A percentile compares a stretch with the other conserved stretches of the same genome.
Evolutionary conservation across 2,888 invertebrate genomes (phyloP).

Genomic region (Nymphalis urticae): DNA sequence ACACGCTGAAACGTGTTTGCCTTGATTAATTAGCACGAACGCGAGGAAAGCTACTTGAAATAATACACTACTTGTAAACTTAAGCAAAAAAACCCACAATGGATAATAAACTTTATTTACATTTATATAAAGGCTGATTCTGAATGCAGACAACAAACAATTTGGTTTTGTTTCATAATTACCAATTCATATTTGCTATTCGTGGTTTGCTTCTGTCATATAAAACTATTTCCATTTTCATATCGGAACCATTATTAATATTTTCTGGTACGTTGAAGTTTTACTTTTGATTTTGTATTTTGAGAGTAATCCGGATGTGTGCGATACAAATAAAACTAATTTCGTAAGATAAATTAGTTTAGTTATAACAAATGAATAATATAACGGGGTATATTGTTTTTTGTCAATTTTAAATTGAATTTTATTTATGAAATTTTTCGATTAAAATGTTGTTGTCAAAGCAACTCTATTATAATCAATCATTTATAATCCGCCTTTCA

Average conservation of each 20-base stretch:
- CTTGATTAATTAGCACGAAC: constrained; percentile 36
- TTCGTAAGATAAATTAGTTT: background rate
- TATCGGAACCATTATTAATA: background rate
- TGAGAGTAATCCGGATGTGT: background rate
- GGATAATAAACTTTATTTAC: constrained; percentile 13
- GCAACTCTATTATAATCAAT: no score
- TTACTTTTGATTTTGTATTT: background rate
- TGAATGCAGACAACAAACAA: constrained; percentile 3
- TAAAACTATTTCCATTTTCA: constrained; percentile 18
- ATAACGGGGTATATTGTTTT: background rate
- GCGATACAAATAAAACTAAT: constrained; percentile 1
- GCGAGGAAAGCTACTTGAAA: constrained; percentile 31
- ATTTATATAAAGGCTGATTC: background rate
- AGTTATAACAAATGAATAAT: background rate
- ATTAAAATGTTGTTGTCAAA: no score
- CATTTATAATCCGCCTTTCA: no score
- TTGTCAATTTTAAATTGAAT: no score
- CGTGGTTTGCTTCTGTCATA: constrained; percentile 24
- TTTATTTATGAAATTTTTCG: no score
- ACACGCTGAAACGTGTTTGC: constrained; percentile 35
- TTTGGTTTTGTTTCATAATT: constrained; percentile 27
- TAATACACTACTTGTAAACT: constrained; percentile 19
- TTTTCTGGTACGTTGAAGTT: background rate
- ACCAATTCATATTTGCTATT: constrained; percentile 24
- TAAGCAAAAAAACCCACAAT: constrained; percentile 19